Evolutionary conservation across 2,797 vertebrate genomes (phyloP).

Genomic region (Thalassophryne amazonica): DNA sequence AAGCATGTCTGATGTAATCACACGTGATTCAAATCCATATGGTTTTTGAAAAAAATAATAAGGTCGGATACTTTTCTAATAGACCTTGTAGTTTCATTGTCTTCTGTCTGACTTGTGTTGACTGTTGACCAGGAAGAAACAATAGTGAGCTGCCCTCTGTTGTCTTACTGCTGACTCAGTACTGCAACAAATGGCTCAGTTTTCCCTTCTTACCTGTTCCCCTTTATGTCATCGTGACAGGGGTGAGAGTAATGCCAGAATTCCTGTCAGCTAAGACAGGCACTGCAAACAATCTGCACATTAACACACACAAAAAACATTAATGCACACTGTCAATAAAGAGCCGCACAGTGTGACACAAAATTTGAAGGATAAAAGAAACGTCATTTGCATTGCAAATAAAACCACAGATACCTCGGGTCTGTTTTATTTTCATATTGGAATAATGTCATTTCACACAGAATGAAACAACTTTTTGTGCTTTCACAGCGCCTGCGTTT

Average conservation of each 20-base stretch:
- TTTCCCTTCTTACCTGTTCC: conserved; percentile 42
- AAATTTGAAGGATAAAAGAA: conserved; percentile 46
- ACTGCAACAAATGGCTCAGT: conserved; percentile 43
- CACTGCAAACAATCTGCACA: conserved; percentile 19
- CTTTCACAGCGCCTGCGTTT: background rate
- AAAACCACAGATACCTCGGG: conserved; percentile 9
- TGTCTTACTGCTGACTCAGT: conserved; percentile 5
- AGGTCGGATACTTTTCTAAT: no score
- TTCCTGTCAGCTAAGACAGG: conserved; percentile 41
- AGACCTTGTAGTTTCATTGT: conserved; percentile 51
- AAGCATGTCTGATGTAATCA: no score
- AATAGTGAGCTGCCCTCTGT: conserved; percentile 25
- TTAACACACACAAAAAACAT: background rate
- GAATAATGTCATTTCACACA: conserved; percentile 10
- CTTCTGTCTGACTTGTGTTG: conserved; percentile 46
- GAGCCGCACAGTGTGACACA: conserved; percentile 16
- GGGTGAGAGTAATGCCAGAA: conserved; percentile 30
- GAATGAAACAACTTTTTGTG: background rate
- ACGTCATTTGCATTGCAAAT: conserved; percentile 55
- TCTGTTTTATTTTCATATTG: conserved; percentile 30
- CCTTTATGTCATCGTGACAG: conserved; percentile 44
- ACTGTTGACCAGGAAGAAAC: no score
- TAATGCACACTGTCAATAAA: conserved; percentile 30
- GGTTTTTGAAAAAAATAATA: no score
- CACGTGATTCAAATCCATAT: no score